phyloP scores from a whole-genome alignment of 2,113 vertebrate genomes.

The Otocyon megalotis region DNA sequence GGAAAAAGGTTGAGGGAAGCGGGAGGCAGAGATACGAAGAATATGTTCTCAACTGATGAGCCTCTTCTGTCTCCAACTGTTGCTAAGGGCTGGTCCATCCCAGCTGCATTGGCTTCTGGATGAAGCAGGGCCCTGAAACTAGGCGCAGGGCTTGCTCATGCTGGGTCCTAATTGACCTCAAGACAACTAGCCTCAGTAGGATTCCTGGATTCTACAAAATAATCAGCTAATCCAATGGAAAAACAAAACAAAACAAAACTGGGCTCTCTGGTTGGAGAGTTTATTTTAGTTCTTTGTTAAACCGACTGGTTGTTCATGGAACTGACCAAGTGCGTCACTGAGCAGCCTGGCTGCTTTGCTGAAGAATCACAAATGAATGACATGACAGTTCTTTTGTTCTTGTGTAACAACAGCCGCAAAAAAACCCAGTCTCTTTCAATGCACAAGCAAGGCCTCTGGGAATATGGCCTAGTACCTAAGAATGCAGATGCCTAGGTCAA shows the following conservation, averaged over 20 bases:
- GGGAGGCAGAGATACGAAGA: too few species aligned
- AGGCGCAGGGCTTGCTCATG: too few species aligned
- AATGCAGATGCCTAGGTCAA: neutral
- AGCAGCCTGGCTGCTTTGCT: neutral
- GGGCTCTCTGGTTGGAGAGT: neutral
- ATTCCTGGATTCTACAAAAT: constrained; percentile 10
- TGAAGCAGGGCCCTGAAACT: neutral
- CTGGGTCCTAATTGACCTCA: neutral
- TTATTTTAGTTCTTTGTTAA: neutral
- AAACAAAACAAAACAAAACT: neutral
- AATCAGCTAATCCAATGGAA: neutral
- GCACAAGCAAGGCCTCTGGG: neutral
- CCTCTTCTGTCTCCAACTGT: neutral
- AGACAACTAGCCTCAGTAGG: neutral
- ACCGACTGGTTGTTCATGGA: neutral
- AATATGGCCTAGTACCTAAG: neutral
- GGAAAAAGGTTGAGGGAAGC: too few species aligned
- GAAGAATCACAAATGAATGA: constrained; percentile 5
- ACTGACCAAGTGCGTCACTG: neutral
- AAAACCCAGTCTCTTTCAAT: neutral
- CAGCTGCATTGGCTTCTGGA: rapidly evolving
- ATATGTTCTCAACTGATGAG: rapidly evolving
- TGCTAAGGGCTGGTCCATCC: neutral
- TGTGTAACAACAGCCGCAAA: neutral
- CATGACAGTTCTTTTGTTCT: neutral